A percentile compares a stretch with the other conserved stretches of the same genome.
These are phyloP conservation scores for Unio delphinus DNA, from an alignment of 2,888 invertebrate genomes.

Conservation along the genomic window DNA sequence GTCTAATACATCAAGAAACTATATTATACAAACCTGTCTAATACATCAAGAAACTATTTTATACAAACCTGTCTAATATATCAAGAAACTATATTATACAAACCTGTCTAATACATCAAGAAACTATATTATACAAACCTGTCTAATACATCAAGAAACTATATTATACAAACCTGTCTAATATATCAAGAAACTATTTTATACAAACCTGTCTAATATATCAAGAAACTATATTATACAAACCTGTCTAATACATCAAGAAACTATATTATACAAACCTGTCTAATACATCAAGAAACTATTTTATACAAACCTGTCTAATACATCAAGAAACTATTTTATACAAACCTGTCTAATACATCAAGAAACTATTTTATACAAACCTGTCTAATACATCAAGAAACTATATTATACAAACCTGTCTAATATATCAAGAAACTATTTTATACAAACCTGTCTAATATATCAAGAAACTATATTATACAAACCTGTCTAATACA, in stretches of 20 bases:
- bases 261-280: conserved; percentile 57
- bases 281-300: conserved; percentile 78
- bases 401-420: conserved; percentile 57
- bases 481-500: conserved; percentile 75
- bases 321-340: conserved; percentile 75
- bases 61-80: conserved; percentile 75
- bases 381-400: conserved; percentile 79
- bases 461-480: conserved; percentile 75
- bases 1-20: conserved; percentile 78
- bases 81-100: conserved; percentile 73
- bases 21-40: conserved; percentile 70
- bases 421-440: conserved; percentile 78
- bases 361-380: conserved; percentile 73
- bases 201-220: conserved; percentile 75
- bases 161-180: conserved; percentile 73
- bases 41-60: not conserved
- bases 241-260: conserved; percentile 79
- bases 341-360: conserved; percentile 75
- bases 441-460: conserved; percentile 73
- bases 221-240: conserved; percentile 73
- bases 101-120: conserved; percentile 79
- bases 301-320: conserved; percentile 73
- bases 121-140: conserved; percentile 57
- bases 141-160: conserved; percentile 78
- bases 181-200: conserved; percentile 75